phyloP scores from a whole-genome alignment of 2,113 vertebrate species.

The Malurus elegans region DNA sequence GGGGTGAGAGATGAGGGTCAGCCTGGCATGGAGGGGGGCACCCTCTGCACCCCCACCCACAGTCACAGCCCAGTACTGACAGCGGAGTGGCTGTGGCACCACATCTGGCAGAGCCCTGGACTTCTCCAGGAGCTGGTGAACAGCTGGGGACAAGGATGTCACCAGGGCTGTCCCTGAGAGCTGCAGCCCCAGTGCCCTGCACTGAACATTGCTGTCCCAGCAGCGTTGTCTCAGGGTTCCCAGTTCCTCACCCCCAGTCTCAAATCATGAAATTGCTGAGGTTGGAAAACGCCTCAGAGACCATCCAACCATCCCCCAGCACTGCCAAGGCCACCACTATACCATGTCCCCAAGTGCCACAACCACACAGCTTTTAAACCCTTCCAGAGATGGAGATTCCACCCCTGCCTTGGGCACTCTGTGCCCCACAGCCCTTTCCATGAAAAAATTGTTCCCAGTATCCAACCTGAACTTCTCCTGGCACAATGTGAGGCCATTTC shows the following conservation, averaged over 20 bases:
- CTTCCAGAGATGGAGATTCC: no score
- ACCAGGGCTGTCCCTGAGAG: background rate
- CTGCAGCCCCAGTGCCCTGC: background rate
- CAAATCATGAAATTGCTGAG: background rate
- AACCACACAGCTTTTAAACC: background rate
- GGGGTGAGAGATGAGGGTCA: background rate
- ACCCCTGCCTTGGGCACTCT: background rate
- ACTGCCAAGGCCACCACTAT: background rate
- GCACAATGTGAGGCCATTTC: background rate
- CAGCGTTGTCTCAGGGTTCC: background rate
- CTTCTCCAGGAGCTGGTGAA: background rate
- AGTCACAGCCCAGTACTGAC: background rate
- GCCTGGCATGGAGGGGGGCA: background rate
- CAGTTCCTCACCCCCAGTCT: background rate
- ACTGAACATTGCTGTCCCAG: accelerated
- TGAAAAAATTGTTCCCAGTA: background rate
- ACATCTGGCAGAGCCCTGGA: background rate
- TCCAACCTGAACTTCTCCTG: background rate
- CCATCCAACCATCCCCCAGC: background rate
- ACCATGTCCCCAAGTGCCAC: background rate
- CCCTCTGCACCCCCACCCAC: background rate
- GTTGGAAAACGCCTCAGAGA: background rate
- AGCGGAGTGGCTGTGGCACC: accelerated
- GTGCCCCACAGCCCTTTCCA: background rate
- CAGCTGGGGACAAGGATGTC: background rate